phyloP scores from a whole-genome alignment of 1,140 invertebrate species.

The Lordiphosa collinella region DNA sequence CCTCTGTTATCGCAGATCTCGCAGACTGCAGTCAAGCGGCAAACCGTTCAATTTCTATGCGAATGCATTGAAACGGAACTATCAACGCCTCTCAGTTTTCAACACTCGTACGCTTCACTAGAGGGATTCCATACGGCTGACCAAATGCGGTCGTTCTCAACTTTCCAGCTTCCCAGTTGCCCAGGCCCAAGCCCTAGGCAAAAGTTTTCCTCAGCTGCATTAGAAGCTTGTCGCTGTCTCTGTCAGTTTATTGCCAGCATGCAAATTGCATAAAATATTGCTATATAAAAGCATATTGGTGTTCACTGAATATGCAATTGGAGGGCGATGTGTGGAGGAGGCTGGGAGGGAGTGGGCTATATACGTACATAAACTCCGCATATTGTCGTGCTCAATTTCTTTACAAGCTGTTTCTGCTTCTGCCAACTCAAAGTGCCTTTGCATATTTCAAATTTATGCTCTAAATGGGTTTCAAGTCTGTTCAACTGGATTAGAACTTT shows the following conservation, averaged over 20 bases:
- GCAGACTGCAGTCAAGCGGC: constrained; percentile 37
- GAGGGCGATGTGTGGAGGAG: constrained; percentile 12
- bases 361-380: neutral
- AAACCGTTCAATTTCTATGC: constrained; percentile 42
- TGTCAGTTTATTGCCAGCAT: constrained; percentile 46
- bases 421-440: constrained; percentile 16
- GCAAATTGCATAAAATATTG: constrained; percentile 75
- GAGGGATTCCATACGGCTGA: constrained; percentile 32
- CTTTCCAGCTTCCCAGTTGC: constrained; percentile 31
- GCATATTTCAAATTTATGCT: constrained; percentile 41
- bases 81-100: constrained; percentile 51
- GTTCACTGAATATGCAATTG: constrained; percentile 73
- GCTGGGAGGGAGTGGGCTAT: neutral
- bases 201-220: neutral
- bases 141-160: constrained; percentile 48
- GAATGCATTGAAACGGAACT: constrained; percentile 52
- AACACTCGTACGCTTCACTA: constrained; percentile 23
- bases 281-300: constrained; percentile 72
- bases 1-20: constrained; percentile 6
- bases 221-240: constrained; percentile 6
- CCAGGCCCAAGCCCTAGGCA: constrained; percentile 20
- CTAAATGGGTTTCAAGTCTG: constrained; percentile 12
- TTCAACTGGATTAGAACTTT: neutral
- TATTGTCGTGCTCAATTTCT: constrained; percentile 4
- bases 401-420: constrained; percentile 11